phyloP scores from a whole-genome alignment of 1,140 invertebrate species.

The Plectus sambesii region DNA sequence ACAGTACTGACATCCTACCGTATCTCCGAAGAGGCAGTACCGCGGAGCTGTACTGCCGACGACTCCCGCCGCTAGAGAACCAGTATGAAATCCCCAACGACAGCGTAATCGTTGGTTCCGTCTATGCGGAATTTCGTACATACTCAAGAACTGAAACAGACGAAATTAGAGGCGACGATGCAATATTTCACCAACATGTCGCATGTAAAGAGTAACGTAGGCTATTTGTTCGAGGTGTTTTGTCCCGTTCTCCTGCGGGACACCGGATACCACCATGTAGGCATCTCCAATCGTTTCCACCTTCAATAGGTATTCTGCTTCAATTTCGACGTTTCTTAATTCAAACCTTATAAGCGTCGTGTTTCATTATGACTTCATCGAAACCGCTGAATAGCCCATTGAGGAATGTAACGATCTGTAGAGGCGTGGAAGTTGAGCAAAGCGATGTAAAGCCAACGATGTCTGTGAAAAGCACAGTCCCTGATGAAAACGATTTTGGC shows the following conservation, averaged over 20 bases:
- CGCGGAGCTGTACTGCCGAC: slow-evolving; percentile 48
- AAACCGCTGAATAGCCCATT: slow-evolving; percentile 49
- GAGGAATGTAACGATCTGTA: slow-evolving; percentile 48
- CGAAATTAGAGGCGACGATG: slow-evolving; percentile 9
- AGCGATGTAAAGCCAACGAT: slow-evolving; percentile 71
- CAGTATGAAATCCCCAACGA: slow-evolving; percentile 43
- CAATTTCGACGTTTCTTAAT: too few species aligned
- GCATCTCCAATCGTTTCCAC: slow-evolving; percentile 36
- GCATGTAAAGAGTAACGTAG: slow-evolving; percentile 36
- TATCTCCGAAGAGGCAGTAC: slow-evolving; percentile 68
- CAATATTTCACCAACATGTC: slow-evolving; percentile 10
- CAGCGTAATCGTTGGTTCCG: slow-evolving; percentile 27
- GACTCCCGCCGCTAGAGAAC: slow-evolving; percentile 40
- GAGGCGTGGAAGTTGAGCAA: slow-evolving; percentile 47
- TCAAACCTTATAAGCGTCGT: slow-evolving; percentile 47
- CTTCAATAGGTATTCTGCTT: too few species aligned
- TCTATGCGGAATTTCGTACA: slow-evolving; percentile 37
- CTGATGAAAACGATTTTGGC: slow-evolving; percentile 47
- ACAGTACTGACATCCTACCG: too few species aligned
- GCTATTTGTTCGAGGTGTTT: slow-evolving; percentile 30
- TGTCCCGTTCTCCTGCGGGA: slow-evolving; percentile 41
- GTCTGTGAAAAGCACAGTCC: slow-evolving; percentile 82
- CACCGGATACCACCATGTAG: slow-evolving; percentile 42
- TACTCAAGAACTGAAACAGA: slow-evolving; percentile 34
- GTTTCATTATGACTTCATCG: slow-evolving; percentile 42